Base-by-base conservation (phyloP, 2,797 vertebrate species). In the Girardinus metallicus region DNA sequence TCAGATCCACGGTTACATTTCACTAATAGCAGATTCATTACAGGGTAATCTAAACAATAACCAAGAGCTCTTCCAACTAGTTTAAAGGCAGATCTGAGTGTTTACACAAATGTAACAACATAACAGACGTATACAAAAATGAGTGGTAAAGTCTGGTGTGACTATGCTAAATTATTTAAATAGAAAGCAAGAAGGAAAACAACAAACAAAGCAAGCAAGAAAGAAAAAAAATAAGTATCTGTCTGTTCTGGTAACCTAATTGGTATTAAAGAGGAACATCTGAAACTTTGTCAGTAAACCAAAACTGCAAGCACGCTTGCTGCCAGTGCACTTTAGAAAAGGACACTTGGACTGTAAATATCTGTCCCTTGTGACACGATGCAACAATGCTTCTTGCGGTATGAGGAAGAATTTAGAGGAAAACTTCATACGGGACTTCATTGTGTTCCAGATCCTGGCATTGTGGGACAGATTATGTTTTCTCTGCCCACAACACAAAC, bases 391-490 rank as follows among this genome's bases (percentile, higher is more conserved):
- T 44, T 80, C 70, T 41, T 83, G 85, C 83, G 15, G 49, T 51
- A 77, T 73, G 87, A 88, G 91, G 92, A 94, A 90, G 88, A 90
- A 90, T 91, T 85, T 80, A 87, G 89, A 91, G 92, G 92, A 92
- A 93, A 93, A 93, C 87, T 89, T 92, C 70, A 75, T 91, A 84
- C 79, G 83, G 88, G 90, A 93, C 92, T 86, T 93, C 91, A 96
- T 94, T 94, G 93, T 95, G 90, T 94, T 88, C 57, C 74, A 94
- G 92, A 95, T 94, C 92, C 94, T 91, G 92, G 93, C 91, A 93
- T 92, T 94, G 92, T 94, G 89, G 89, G 80, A 89, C 84, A 90
- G 87, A 73, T 80, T 8, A 82, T 89, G 88, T 93, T 92, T 91
- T 87, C 88, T 90, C 86, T 94, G 81, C 92, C 90, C 91, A 85